Conservation (phyloP, 2,797 vertebrate species). For the Cheracebus regulus region DNA sequence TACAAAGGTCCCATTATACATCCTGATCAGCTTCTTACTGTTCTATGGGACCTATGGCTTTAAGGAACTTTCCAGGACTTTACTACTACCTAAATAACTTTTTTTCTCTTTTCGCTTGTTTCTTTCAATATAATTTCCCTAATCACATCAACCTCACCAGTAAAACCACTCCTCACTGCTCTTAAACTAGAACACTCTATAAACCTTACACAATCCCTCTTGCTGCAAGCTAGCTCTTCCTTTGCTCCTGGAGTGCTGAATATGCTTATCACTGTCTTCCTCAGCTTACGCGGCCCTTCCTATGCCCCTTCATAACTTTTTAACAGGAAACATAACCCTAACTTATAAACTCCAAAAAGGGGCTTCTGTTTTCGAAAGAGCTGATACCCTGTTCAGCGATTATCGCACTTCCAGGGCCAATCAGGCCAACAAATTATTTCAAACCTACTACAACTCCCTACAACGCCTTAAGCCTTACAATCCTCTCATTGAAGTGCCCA, state of each 20-base stretch:
- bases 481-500: background rate
- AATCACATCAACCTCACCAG: background rate
- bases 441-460: background rate
- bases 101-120: background rate
- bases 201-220: background rate
- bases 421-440: background rate
- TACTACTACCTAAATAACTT: background rate
- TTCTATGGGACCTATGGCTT: background rate
- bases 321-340: background rate
- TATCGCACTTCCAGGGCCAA: background rate
- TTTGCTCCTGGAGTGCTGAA: background rate
- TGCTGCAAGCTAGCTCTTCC: background rate
- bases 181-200: background rate
- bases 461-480: background rate
- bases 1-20: background rate
- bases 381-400: rapidly evolving
- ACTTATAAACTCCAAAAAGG: background rate
- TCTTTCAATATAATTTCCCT: background rate
- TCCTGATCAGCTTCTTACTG: background rate
- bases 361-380: background rate
- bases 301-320: background rate
- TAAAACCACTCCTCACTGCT: background rate
- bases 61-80: background rate
- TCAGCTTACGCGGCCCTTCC: background rate
- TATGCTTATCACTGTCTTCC: background rate